These are phyloP conservation scores for Montipora capricornis DNA, from an alignment of 64 coral and sea anemone genomes.

Conservation along the genomic window DNA sequence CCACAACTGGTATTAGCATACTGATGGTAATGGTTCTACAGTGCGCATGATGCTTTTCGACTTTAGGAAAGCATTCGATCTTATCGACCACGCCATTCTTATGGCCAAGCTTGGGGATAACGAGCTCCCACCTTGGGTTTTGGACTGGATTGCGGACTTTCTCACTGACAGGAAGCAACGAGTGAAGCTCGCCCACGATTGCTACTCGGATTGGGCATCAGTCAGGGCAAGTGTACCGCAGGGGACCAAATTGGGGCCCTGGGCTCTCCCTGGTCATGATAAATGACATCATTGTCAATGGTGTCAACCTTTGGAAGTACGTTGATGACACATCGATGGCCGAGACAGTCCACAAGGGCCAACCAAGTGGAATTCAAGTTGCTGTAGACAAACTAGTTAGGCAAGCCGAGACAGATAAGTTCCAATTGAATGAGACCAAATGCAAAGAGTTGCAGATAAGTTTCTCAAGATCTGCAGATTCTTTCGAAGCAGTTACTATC, in stretches of 20 bases:
- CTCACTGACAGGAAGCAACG: slow-evolving; percentile 32
- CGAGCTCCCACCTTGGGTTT: slow-evolving; percentile 1
- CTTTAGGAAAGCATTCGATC: slow-evolving; percentile 40
- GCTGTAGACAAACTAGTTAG: slow-evolving; percentile 54
- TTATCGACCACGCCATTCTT: slow-evolving; percentile 50
- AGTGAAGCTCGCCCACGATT: slow-evolving; percentile 39
- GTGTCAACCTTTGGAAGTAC: slow-evolving; percentile 51
- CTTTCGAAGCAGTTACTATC: slow-evolving; percentile 60
- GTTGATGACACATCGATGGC: slow-evolving; percentile 49
- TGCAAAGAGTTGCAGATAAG: slow-evolving; percentile 74
- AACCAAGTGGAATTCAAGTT: slow-evolving; percentile 45
- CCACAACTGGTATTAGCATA: slow-evolving; percentile 35
- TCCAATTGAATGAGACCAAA: slow-evolving; percentile 70
- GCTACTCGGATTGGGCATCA: slow-evolving; percentile 63
- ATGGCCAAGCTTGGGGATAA: slow-evolving; percentile 4
- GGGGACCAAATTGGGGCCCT: slow-evolving; percentile 43
- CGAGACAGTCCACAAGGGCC: slow-evolving; percentile 40
- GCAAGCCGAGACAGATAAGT: slow-evolving; percentile 51
- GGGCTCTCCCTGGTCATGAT: slow-evolving; percentile 66
- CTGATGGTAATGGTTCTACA: slow-evolving; percentile 46
- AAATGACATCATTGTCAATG: slow-evolving; percentile 56
- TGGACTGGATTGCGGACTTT: slow-evolving; percentile 18
- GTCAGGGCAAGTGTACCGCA: slow-evolving; percentile 56
- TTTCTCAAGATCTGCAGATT: slow-evolving; percentile 61
- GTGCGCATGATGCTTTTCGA: slow-evolving; percentile 15